phyloP scores from a whole-genome alignment of 2,797 vertebrate species.

The Poeciliopsis gracilis region DNA sequence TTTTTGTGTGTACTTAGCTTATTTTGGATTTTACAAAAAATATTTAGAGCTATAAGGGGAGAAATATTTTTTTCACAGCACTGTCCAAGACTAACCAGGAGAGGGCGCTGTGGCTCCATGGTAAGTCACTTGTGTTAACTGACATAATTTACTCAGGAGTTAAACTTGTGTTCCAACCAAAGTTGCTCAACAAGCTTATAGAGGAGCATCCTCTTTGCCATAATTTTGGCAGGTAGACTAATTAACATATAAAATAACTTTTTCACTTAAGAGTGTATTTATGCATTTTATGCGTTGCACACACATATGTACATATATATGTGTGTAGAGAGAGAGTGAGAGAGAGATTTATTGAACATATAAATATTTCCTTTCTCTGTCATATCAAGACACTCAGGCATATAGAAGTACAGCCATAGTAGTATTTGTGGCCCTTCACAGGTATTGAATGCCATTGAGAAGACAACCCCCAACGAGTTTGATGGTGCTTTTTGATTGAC shows the following conservation, averaged over 20 bases:
- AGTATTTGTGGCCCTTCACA: conserved; percentile 15
- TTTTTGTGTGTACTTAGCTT: neutral
- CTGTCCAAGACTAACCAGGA: conserved; percentile 30
- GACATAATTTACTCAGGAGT: conserved; percentile 27
- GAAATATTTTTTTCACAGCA: neutral
- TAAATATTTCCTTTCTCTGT: neutral
- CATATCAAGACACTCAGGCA: neutral
- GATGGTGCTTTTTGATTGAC: conserved; percentile 48
- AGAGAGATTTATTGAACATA: neutral
- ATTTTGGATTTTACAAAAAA: neutral
- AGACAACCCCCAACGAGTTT: conserved; percentile 30
- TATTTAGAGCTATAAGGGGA: neutral
- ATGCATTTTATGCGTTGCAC: no score
- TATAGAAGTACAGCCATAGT: conserved; percentile 27
- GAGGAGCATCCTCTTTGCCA: conserved; percentile 10
- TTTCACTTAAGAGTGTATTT: no score
- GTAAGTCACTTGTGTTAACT: neutral
- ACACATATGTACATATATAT: no score
- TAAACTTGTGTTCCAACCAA: conserved; percentile 22
- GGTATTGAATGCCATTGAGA: conserved; percentile 29
- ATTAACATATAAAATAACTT: neutral
- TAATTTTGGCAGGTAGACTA: neutral
- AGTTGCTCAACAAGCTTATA: conserved; percentile 26
- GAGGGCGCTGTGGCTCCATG: conserved; percentile 65
- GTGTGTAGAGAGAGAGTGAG: no score